Evolutionary conservation across 2,888 invertebrate genomes (phyloP), one percentile per base, ranked within the genome.

Genomic region (Cyclophora albipunctata): DNA sequence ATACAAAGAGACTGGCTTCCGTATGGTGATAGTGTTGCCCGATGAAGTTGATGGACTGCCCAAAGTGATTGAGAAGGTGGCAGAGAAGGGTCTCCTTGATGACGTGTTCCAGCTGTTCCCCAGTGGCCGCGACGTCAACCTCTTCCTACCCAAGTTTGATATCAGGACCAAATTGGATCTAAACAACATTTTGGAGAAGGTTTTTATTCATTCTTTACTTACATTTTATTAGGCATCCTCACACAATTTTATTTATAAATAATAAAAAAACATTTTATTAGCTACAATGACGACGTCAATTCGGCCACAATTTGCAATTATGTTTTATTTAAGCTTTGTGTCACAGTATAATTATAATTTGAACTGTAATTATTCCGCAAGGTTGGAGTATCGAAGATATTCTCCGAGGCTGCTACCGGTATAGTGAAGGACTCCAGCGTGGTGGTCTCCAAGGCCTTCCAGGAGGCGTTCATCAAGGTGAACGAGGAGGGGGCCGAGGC

Each of bases 401-500:
- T 78, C 58, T n/a, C 44, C 0, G 73, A 74, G 7, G 34, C 54
- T 5, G 73, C 75, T 0, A 0, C n/a, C 0, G 72, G 69, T 3
- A 64, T 79, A 3, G 71, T 78, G 0, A 62, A 71, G 33, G 55
- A 50, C 2, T 41, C 34, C 5, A 3, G 60, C 1, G 69, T 77
- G 63, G 69, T 48, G 89, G 95, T 49, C 81, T 90, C 69, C 51
- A 91, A 93, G 68, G 92, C 92, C 2, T 75, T 95, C 42, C 96
- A 96, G 68, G 95, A 95, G 72, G 93, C 95, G 3, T 93, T 93
- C 67, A 91, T 96, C 59, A 93, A 94, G 67, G 93, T 96, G 0
- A 93, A 95, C 71, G 96, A 96, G 73, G 93, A 95, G 71, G 96
- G 96, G 2, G 93, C 94, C 37, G 95, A 94, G 63, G 93, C 94